These are phyloP conservation scores for Sandelia bainsii DNA, from an alignment of 2,797 vertebrate species.

Conservation along the genomic window DNA sequence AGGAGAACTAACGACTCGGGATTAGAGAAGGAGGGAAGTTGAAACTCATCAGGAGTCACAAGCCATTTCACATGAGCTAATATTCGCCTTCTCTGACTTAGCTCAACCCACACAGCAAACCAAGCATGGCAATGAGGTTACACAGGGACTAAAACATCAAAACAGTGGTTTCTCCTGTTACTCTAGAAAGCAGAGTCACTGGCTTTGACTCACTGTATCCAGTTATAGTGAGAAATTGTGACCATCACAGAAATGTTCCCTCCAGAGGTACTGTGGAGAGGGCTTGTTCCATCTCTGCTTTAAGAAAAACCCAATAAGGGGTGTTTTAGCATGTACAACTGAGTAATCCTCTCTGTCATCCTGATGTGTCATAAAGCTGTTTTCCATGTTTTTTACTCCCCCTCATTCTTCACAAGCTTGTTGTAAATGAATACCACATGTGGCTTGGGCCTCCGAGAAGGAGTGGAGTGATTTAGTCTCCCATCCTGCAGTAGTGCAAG, in stretches of 20 bases:
- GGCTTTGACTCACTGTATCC: conserved; percentile 56
- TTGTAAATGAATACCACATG: conserved; percentile 86
- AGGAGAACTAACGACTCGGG: conserved; percentile 51
- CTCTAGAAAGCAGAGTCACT: conserved; percentile 39
- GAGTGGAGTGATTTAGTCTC: conserved; percentile 77
- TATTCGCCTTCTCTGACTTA: conserved; percentile 53
- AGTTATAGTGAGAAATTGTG: conserved; percentile 63
- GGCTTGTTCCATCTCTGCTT: conserved; percentile 59
- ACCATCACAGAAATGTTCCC: conserved; percentile 55
- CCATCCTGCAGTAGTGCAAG: conserved; percentile 74
- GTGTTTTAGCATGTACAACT: conserved; percentile 71
- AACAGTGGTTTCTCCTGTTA: conserved; percentile 61
- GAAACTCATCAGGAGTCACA: conserved; percentile 66
- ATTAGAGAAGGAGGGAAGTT: conserved; percentile 58
- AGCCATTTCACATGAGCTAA: conserved; percentile 64
- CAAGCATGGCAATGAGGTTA: conserved; percentile 63
- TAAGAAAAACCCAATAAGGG: conserved; percentile 59
- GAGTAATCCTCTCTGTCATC: conserved; percentile 81
- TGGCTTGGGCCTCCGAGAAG: conserved; percentile 74
- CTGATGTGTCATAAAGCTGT: conserved; percentile 84
- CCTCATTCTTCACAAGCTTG: conserved; percentile 80
- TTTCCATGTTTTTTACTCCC: conserved; percentile 74
- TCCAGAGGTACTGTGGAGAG: conserved; percentile 33
- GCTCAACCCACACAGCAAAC: conserved; percentile 69
- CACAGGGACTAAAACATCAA: conserved; percentile 65